These are phyloP conservation scores for Peromyscus aztecus DNA, from an alignment of 2,797 vertebrate species.

Conservation along the genomic window DNA sequence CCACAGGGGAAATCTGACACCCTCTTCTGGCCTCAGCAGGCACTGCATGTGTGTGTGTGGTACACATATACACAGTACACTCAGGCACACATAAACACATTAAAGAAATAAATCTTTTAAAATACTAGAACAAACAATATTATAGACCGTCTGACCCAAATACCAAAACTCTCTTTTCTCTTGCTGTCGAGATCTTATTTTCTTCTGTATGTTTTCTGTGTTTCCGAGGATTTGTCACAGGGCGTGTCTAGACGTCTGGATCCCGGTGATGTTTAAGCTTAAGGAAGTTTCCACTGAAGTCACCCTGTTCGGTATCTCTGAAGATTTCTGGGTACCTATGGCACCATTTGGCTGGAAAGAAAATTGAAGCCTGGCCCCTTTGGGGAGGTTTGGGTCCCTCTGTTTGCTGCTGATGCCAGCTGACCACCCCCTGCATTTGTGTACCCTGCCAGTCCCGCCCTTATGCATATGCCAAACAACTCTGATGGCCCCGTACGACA, in stretches of 20 bases:
- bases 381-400: no score
- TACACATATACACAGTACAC: background rate
- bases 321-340: background rate
- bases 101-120: background rate
- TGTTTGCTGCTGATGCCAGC: background rate
- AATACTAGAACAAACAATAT: background rate
- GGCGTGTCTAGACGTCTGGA: background rate
- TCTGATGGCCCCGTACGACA: background rate
- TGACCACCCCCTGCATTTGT: background rate
- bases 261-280: background rate
- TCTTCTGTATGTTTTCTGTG: background rate
- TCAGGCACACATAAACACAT: background rate
- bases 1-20: background rate
- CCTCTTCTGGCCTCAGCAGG: background rate
- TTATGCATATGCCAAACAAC: background rate
- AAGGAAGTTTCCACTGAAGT: background rate
- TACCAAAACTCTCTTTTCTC: background rate
- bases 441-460: background rate
- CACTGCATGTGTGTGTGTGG: background rate
- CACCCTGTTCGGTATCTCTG: background rate
- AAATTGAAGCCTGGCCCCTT: rapidly evolving
- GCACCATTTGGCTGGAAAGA: no score
- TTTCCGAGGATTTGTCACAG: background rate
- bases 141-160: background rate
- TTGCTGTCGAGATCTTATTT: background rate